Percentiles rank a stretch among this genome's conserved stretches.
Evolutionary conservation across 1,140 invertebrate species (phyloP).

Genomic region (Ceratina calcarata): DNA sequence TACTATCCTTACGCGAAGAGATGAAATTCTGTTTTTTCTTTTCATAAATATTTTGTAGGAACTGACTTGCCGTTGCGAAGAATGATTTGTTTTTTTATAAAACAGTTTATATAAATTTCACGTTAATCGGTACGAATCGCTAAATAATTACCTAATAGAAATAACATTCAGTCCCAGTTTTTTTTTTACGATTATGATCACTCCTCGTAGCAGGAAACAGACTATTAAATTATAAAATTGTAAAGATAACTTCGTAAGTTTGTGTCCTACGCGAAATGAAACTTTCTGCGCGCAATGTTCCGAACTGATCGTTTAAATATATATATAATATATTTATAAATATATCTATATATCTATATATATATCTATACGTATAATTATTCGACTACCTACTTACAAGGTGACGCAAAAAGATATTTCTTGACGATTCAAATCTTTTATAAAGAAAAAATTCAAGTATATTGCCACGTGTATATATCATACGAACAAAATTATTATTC

Average conservation of each 20-base stretch:
- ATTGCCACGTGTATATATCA: background rate
- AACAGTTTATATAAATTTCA: conserved; percentile 70
- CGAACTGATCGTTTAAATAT: conserved; percentile 56
- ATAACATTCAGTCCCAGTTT: conserved; percentile 67
- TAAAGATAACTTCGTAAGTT: conserved; percentile 63
- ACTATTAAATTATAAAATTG: conserved; percentile 71
- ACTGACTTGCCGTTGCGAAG: conserved; percentile 65
- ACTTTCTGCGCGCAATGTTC: conserved; percentile 36
- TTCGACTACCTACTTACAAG: conserved; percentile 62
- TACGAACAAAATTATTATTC: background rate
- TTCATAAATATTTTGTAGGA: conserved; percentile 67
- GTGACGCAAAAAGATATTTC: conserved; percentile 61
- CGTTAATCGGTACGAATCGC: conserved; percentile 63
- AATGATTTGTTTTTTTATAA: conserved; percentile 64
- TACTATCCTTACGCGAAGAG: conserved; percentile 55
- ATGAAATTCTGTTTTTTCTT: conserved; percentile 41
- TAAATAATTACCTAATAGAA: conserved; percentile 71
- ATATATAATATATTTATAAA: conserved; percentile 55
- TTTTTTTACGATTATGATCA: conserved; percentile 64
- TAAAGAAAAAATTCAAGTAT: conserved; percentile 28
- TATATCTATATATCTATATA: conserved; percentile 36
- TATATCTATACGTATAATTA: conserved; percentile 59
- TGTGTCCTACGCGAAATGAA: conserved; percentile 63
- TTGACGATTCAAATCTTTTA: background rate
- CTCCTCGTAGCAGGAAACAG: conserved; percentile 64